Evolutionary conservation across 2,113 vertebrate species (phyloP).

Genomic region (Ursus arctos): DNA sequence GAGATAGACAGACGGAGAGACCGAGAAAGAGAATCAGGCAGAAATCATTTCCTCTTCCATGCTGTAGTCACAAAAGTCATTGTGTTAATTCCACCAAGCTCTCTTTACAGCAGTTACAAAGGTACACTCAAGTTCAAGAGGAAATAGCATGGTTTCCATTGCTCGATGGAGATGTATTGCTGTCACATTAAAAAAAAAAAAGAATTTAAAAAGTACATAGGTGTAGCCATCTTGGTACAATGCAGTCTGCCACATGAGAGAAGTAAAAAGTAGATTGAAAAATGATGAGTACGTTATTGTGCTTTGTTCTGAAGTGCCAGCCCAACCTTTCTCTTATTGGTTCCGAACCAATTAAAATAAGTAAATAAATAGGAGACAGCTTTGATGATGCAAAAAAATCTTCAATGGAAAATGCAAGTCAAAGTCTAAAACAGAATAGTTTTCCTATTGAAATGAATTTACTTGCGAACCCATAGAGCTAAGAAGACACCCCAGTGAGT

Average conservation of each 20-base stretch:
- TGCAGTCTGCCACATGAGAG: neutral
- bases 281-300: neutral
- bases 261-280: neutral
- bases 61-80: neutral
- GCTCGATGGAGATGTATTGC: neutral
- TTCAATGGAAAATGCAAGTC: neutral
- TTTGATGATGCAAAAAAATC: neutral
- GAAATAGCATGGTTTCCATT: neutral
- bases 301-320: neutral
- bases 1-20: neutral
- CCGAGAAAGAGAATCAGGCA: neutral
- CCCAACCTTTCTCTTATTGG: neutral
- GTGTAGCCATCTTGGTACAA: neutral
- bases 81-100: neutral
- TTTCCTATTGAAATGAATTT: slow-evolving; percentile 2
- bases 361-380: neutral
- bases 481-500: neutral
- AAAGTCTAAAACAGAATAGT: neutral
- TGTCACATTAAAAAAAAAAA: neutral
- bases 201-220: neutral
- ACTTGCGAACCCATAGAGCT: neutral
- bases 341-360: neutral
- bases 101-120: neutral
- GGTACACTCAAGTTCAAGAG: neutral
- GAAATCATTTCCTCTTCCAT: neutral